phyloP scores from a whole-genome alignment of 2,113 vertebrate species.

The Cinclus mexicanus region DNA sequence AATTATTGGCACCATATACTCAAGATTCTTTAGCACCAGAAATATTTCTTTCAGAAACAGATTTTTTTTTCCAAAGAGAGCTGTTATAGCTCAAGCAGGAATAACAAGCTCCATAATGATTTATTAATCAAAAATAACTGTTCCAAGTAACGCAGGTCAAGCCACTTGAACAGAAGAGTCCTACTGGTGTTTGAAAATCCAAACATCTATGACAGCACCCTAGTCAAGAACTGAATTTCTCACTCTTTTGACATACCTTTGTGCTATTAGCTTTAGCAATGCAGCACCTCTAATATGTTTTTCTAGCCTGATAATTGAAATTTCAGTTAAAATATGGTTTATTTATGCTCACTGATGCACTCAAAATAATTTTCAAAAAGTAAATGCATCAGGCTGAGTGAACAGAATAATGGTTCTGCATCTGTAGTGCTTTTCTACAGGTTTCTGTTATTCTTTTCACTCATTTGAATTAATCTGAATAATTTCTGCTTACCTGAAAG shows the following conservation, averaged over 20 bases:
- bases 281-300: neutral
- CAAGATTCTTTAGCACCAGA: neutral
- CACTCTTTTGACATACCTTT: neutral
- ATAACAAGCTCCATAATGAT: neutral
- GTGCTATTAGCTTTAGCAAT: neutral
- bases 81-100: neutral
- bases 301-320: neutral
- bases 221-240: neutral
- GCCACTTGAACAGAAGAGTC: neutral
- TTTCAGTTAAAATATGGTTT: neutral
- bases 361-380: constrained; percentile 33
- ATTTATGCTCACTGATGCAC: neutral
- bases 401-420: constrained; percentile 30
- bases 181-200: neutral
- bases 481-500: neutral
- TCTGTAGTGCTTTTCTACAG: neutral
- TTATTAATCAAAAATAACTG: neutral
- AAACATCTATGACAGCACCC: neutral
- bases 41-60: neutral
- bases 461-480: neutral
- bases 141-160: neutral
- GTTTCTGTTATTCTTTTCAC: neutral
- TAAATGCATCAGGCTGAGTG: neutral
- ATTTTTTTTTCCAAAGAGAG: neutral
- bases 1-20: neutral